Base-by-base conservation (phyloP, 2,888 invertebrate genomes). In the Folsomia candida region DNA sequence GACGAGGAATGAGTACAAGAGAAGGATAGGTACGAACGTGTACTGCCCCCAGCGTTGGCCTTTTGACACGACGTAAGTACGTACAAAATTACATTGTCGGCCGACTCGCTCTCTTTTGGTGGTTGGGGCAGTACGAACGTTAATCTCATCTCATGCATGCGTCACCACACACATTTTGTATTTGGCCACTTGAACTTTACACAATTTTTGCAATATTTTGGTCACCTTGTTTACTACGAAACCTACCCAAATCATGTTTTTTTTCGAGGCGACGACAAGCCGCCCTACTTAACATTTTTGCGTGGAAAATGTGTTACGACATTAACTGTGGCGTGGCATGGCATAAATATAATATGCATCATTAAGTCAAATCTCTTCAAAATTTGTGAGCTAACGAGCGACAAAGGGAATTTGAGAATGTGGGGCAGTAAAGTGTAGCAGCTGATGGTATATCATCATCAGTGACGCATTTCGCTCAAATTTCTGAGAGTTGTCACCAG, bases 401-500 rank as follows among this genome's bases (percentile, higher is more conserved):
- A 37, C 37, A 37, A 37, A 37, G 37, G 14, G 37, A 37, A 37
- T 4, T 37, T 37, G 37, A 37, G 37, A 37, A 37, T 37, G 37
- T 37, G 37, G 37, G 14, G 37, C 37, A 37, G 6, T 4, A 37
- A n/a, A n/a, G n/a, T n/a, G n/a, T 14, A 37, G 37, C 37, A 37
- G 37, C 4, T 37, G 37, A 37, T 37, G 37, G 37, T 37, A 37
- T n/a, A n/a, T n/a, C n/a, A n/a, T 37, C 37, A 37, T 37, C 37
- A 14, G 37, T 37, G 37, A 37, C 37, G 37, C 37, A 37, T 37
- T 37, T 37, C 37, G 4, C 37, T 37, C 14, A 54, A 20, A 54
- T 54, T 54, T 54, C n/a, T 54, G 54, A n/a, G 22, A 22, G 54
- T 54, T 54, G 54, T 54, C 54, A 54, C 54, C 37, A 54, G 18